Evolutionary conservation across 2,113 vertebrate species (phyloP), one percentile per base, ranked within the genome.

Genomic region (Salvelinus fontinalis): DNA sequence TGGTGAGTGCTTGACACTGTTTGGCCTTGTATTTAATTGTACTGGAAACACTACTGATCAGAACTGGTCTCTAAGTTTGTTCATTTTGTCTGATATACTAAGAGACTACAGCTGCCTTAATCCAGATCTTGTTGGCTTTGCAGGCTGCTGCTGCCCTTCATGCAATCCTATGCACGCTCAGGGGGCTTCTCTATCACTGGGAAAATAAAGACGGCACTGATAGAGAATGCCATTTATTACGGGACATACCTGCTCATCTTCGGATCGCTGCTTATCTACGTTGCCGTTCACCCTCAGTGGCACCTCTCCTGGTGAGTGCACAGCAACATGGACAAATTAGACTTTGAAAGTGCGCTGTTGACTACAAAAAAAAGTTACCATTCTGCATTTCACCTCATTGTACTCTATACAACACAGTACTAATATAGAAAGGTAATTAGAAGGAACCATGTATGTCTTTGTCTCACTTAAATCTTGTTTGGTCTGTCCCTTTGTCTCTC

Each of bases 201-300:
- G 22, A 99, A 99, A 80, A 96, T 99, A 70, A 97, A 98, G 89
- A 99, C 97, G 0, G 98, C 98, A 0, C 90, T 99, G 81, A 97
- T 99, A 54, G 98, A 99, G 86, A 99, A 99, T 74, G 97, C 98
- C 31, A 99, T 99, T 77, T 99, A 99, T 75, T 99, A 99, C 70
- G 97, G 97, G 24, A 99, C 96, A 12, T 99, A 99, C 84, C 91
- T 99, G 89, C 92, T 99, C 73, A 98, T 99, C 88, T 99, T 99
- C 69, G 96, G 96, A 90, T 97, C 97, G 0, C 95, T 99, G 89
- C 95, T 99, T 88, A 99, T 99, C 84, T 99, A 99, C 49, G 97
- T 99, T 81, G 97, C 97, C 13, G 93, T 99, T 73, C 95, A 97
- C 65, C 97, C 97, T 5, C 85, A 94, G 62, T 94, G 85, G 92